These are phyloP conservation scores for Aporophyla lueneburgensis DNA, from an alignment of 2,888 invertebrate species.

Conservation along the genomic window DNA sequence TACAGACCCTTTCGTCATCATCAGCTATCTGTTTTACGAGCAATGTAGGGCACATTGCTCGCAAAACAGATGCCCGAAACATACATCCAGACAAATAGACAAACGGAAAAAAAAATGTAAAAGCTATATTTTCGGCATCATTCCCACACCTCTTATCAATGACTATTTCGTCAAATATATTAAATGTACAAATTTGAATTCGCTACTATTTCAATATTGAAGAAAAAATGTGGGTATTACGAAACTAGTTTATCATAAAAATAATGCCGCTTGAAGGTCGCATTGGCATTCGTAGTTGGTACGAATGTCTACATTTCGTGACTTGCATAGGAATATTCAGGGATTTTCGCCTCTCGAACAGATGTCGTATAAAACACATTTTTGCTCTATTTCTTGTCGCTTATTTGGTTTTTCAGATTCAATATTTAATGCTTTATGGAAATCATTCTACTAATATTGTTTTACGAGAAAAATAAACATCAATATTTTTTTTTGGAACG, in stretches of 20 bases:
- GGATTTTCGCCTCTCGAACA: slow-evolving; percentile 47
- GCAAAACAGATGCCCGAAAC: no score
- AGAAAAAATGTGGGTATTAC: background rate
- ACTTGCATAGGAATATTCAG: slow-evolving; percentile 54
- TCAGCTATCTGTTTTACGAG: no score
- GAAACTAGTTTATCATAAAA: slow-evolving; percentile 49
- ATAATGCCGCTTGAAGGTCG: slow-evolving; percentile 28
- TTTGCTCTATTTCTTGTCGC: slow-evolving; percentile 42
- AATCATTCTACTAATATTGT: slow-evolving; percentile 29
- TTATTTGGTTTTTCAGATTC: slow-evolving; percentile 48
- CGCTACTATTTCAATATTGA: background rate
- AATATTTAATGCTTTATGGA: slow-evolving; percentile 47
- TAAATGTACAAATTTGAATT: background rate
- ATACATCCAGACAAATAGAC: background rate
- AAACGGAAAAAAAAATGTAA: background rate
- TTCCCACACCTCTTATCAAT: background rate
- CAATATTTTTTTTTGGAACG: background rate
- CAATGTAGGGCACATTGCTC: no score
- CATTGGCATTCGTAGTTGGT: slow-evolving; percentile 60
- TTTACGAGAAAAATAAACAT: background rate
- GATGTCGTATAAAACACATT: slow-evolving; percentile 59
- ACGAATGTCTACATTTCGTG: slow-evolving; percentile 53
- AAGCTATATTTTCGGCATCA: no score
- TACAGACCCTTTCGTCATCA: no score
- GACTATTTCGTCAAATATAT: background rate